Percentiles rank a stretch among this genome's conserved stretches.
Evolutionary conservation across 2,113 vertebrate species (phyloP).

Genomic region (Aphelocoma coerulescens): DNA sequence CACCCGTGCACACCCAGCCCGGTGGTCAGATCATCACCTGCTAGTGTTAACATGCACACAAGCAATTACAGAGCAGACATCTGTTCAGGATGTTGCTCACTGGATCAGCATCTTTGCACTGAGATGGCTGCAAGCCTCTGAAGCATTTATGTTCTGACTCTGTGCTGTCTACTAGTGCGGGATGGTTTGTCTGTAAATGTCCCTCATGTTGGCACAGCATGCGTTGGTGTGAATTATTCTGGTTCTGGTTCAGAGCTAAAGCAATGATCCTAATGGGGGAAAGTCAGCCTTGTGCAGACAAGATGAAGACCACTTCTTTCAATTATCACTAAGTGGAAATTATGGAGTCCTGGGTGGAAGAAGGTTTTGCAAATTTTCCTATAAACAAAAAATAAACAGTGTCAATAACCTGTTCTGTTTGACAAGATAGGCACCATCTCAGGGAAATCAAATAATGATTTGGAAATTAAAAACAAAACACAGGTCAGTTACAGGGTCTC

Average conservation of each 20-base stretch:
- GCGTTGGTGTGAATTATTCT: neutral
- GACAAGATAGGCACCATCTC: neutral
- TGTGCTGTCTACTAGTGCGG: neutral
- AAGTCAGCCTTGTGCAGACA: neutral
- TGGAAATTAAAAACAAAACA: neutral
- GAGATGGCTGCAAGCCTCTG: neutral
- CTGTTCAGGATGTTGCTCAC: conserved; percentile 48
- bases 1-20: neutral
- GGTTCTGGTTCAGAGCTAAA: neutral
- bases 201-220: neutral
- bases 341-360: neutral
- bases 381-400: neutral
- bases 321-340: neutral
- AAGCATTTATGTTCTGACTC: neutral
- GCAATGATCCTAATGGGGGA: neutral
- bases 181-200: neutral
- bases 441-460: neutral
- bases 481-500: neutral
- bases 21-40: neutral
- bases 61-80: conserved; percentile 17
- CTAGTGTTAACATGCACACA: neutral
- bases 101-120: neutral
- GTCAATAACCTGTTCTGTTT: neutral
- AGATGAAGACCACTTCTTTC: neutral
- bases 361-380: neutral